Conservation (phyloP, 2,797 vertebrate species). For the Anguilla obscura region DNA sequence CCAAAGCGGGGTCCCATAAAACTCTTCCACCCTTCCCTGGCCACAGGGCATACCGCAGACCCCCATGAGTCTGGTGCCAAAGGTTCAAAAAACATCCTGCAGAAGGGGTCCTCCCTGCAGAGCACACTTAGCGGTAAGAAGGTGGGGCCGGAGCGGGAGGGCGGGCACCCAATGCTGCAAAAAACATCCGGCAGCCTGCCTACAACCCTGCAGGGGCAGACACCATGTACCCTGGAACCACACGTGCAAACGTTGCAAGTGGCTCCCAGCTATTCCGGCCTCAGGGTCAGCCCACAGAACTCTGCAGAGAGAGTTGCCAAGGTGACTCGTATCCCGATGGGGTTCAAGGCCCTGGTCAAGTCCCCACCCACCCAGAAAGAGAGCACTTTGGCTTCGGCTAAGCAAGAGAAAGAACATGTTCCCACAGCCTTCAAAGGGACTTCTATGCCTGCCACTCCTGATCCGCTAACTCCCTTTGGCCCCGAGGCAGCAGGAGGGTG, state of each 20-base stretch:
- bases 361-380: constrained; percentile 76
- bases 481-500: constrained; percentile 48
- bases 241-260: constrained; percentile 64
- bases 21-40: constrained; percentile 57
- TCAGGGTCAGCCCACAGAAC: constrained; percentile 59
- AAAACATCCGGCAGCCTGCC: constrained; percentile 62
- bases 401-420: constrained; percentile 79
- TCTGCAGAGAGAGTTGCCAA: constrained; percentile 72
- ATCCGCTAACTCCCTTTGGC: constrained; percentile 34
- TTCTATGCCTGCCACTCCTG: constrained; percentile 47
- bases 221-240: constrained; percentile 62
- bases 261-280: constrained; percentile 58
- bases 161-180: constrained; percentile 58
- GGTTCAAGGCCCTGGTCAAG: constrained; percentile 76
- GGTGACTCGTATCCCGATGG: constrained; percentile 70
- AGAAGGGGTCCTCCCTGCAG: constrained; percentile 66
- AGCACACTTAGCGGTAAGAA: constrained; percentile 66
- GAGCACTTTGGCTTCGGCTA: constrained; percentile 78
- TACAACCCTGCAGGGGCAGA: constrained; percentile 61
- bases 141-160: constrained; percentile 57
- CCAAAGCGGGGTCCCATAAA: constrained; percentile 64
- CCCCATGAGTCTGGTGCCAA: constrained; percentile 63
- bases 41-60: constrained; percentile 60
- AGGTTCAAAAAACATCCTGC: constrained; percentile 70
- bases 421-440: constrained; percentile 71